Base-by-base conservation (phyloP, 2,888 invertebrate genomes). In the Campoplex nolae region DNA sequence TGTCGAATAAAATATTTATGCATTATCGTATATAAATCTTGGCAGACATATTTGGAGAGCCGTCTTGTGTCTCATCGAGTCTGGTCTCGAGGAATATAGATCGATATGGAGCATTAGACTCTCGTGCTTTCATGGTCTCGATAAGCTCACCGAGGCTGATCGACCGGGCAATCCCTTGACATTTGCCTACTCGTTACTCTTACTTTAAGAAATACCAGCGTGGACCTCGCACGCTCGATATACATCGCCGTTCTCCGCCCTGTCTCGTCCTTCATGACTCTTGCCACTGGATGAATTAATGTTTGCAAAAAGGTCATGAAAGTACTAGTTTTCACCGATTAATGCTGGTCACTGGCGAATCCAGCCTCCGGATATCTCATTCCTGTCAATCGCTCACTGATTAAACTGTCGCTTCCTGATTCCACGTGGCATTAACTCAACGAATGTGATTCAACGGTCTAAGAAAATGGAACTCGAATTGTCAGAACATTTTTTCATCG, bases 81-180 rank as follows among this genome's bases (percentile, higher is more conserved):
- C 23, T 77, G 65, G 48, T 68, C 42, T 38, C 68, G 38, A 56
- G 56, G 4, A n/a, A 42, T 68, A 75, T 56, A 73, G 70, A 82
- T 84, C 78, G 76, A 77, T 80, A 83, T 65, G 80, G 87, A 88
- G 85, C 88, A 83, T 73, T 68, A 89, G 85, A 92, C 92, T 93
- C 93, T 92, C 92, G 93, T 92, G 92, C 90, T 91, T 89, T 83
- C 90, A 90, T 91, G 90, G 90, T 91, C 90, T 91, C 85, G 88
- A 79, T 89, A 80, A 88, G 79, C 88, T 54, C 88, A 62, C 32
- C 86, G 85, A 86, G 89, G 89, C 88, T 89, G 89, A 89, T 90
- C 90, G 89, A 80, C 79, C 83, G 85, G 86, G 87, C 88, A 88
- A 89, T 91, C 90, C 89, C 90, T 88, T 90, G 91, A 89, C 91